These are phyloP conservation scores for Equus quagga DNA, from an alignment of 2,113 vertebrate genomes.

Conservation along the genomic window DNA sequence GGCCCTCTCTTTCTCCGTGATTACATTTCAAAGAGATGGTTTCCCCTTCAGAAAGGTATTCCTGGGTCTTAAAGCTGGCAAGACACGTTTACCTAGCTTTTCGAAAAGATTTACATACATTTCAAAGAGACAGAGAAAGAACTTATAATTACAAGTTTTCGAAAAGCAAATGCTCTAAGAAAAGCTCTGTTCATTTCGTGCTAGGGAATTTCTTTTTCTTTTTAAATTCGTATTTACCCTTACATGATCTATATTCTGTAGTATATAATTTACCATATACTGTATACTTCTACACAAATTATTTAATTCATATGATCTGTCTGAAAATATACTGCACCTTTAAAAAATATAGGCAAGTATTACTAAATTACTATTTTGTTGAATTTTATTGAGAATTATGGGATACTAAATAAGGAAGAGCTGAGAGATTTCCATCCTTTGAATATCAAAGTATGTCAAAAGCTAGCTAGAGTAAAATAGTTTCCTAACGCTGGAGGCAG, in stretches of 20 bases:
- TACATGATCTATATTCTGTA: background rate
- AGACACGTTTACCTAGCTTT: background rate
- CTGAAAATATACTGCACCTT: background rate
- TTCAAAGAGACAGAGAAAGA: background rate
- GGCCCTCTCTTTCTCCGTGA: background rate
- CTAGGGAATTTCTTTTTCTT: background rate
- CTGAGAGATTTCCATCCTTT: background rate
- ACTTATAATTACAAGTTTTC: background rate
- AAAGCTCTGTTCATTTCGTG: background rate
- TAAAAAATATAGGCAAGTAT: background rate
- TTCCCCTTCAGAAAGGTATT: background rate
- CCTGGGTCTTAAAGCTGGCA: background rate
- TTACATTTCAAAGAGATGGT: background rate
- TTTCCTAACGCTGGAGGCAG: background rate
- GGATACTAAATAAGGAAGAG: background rate
- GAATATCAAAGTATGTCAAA: background rate
- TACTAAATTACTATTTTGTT: background rate
- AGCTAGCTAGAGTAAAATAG: background rate
- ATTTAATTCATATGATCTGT: background rate
- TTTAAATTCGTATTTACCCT: background rate
- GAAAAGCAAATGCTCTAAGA: background rate
- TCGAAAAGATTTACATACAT: background rate
- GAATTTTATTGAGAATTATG: background rate
- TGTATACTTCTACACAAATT: background rate
- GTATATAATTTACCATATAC: background rate